Evolutionary conservation across 53 echinoderm and acorn worm genomes (phyloP).

Genomic region (Echinometra lucunter): DNA sequence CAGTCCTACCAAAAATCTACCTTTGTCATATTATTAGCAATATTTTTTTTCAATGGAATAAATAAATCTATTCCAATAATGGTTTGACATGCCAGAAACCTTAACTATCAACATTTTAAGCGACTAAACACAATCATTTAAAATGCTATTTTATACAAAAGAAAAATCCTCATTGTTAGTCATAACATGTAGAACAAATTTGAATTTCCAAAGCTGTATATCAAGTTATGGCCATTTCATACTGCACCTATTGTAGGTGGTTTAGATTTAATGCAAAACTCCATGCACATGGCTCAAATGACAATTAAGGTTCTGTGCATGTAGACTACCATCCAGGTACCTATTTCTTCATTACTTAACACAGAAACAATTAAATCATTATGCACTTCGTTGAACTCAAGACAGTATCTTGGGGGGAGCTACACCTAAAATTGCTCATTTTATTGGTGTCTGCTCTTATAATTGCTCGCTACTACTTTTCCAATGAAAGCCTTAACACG

Average conservation of each 20-base stretch:
- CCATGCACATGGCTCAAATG: neutral
- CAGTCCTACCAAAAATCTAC: neutral
- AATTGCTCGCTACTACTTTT: neutral
- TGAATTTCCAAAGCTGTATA: neutral
- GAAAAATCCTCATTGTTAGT: neutral
- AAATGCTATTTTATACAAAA: neutral
- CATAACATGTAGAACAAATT: neutral
- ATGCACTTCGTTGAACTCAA: neutral
- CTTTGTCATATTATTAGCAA: neutral
- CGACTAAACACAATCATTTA: neutral
- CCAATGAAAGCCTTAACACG: neutral
- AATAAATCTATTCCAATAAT: neutral
- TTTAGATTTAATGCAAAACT: neutral
- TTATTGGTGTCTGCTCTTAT: constrained; percentile 22
- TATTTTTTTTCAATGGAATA: neutral
- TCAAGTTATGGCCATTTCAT: neutral
- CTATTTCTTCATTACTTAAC: neutral
- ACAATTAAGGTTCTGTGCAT: neutral
- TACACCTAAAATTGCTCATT: neutral
- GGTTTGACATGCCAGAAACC: neutral
- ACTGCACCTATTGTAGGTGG: neutral
- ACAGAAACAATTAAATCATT: constrained; percentile 28
- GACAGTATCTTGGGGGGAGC: neutral
- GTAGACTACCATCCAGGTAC: neutral
- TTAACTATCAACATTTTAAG: neutral